A percentile compares a stretch with the other conserved stretches of the same genome.
Evolutionary conservation across 2,113 vertebrate genomes (phyloP).

Genomic region (Lampris incognitus): DNA sequence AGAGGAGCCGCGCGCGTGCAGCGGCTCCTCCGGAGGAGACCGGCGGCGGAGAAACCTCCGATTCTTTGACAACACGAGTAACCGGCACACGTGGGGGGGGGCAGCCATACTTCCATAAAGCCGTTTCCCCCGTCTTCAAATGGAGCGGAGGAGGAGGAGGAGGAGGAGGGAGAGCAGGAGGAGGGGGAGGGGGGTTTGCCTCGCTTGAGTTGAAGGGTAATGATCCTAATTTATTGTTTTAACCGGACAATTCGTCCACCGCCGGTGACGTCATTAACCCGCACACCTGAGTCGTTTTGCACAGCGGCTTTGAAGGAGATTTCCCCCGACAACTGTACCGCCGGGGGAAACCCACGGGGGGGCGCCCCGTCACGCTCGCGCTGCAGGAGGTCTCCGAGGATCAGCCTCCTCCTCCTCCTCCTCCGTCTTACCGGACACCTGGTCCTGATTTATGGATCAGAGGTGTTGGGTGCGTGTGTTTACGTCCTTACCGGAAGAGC

Average conservation of each 20-base stretch:
- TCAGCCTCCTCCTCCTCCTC: no score
- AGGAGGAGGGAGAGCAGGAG: no score
- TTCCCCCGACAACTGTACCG: conserved; percentile 76
- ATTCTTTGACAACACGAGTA: background rate
- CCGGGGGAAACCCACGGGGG: conserved; percentile 69
- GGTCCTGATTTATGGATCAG: no score
- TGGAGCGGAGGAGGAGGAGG: no score
- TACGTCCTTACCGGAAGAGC: no score
- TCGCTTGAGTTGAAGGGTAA: background rate
- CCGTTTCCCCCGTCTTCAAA: no score
- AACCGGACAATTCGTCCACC: conserved; percentile 48
- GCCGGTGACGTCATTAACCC: conserved; percentile 56
- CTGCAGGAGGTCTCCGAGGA: conserved; percentile 78
- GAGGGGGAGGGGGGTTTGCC: no score
- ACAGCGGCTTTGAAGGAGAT: conserved; percentile 69
- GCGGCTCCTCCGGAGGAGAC: conserved; percentile 17
- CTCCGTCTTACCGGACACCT: no score
- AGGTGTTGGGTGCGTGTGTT: no score
- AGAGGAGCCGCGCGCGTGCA: conserved; percentile 23
- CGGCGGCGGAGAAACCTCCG: background rate
- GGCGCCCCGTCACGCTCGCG: conserved; percentile 94
- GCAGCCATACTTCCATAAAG: no score
- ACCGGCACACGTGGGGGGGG: no score
- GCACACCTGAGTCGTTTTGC: conserved; percentile 69
- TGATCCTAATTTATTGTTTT: conserved; percentile 46